Evolutionary conservation across 2,113 vertebrate species (phyloP), one percentile per base, ranked within the genome.

Genomic region (Gadus macrocephalus): DNA sequence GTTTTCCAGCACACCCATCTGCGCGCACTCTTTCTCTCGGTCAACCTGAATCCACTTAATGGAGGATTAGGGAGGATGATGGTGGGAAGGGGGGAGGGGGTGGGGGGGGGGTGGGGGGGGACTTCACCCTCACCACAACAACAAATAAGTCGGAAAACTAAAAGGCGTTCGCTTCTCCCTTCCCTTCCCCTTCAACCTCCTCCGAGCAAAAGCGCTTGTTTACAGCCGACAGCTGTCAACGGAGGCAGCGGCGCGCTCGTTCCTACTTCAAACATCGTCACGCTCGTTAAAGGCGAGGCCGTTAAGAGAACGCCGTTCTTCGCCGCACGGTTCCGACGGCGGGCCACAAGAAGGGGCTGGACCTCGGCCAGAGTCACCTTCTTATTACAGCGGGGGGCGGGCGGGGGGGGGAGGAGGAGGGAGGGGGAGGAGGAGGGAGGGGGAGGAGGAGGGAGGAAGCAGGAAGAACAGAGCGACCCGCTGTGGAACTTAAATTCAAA

Each of bases 261-360:
- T 89, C 80, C 69, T 87, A 87, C 82, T 85, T 87, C 86, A 87
- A 86, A 89, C 84, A 85, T 87, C 31, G 85, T 84, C 85, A 69
- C 76, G 87, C 86, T 85, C 82, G 85, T 88, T 89, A 88, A 83
- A 86, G 82, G 74, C 82, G n/a, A 78, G 78, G 76, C 77, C 78
- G 85, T 84, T 85, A 87, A 89, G 25, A 9, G 42, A 49, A 9
- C 42, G 12, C 90, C 25, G 25, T 2, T 25, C 25, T 84, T 75
- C 80, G 80, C 84, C 84, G 82, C 79, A 73, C 79, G 86, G 88
- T 89, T 90, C 86, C 83, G 79, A 82, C 62, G 70, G 69, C 75
- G 1, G 67, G 81, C 89, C 90, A 89, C 88, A 88, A 89, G 88
- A 90, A 88, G 87, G 83, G 83, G 84, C 84, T 90, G 89, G 91